These are phyloP conservation scores for Paramisgurnus dabryanus DNA, from an alignment of 2,113 vertebrate genomes.

Conservation along the genomic window DNA sequence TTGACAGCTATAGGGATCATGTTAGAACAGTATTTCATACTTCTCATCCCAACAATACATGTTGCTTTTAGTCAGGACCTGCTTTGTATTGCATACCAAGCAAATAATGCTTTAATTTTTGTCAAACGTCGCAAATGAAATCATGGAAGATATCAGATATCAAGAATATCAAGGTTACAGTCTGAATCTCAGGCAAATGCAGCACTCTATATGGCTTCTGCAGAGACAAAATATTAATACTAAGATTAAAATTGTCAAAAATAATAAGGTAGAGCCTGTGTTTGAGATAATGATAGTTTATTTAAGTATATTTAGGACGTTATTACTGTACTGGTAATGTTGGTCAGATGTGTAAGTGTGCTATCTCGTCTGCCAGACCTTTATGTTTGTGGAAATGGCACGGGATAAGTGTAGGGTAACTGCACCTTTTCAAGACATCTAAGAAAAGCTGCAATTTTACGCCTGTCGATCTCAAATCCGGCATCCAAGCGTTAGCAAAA, in stretches of 20 bases:
- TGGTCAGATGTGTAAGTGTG: slow-evolving; percentile 20
- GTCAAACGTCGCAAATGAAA: background rate
- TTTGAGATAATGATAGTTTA: slow-evolving; percentile 32
- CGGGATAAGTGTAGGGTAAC: slow-evolving; percentile 30
- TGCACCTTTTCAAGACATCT: slow-evolving; percentile 18
- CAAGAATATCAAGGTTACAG: slow-evolving; percentile 2
- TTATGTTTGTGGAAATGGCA: slow-evolving; percentile 28
- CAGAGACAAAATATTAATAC: slow-evolving; percentile 27
- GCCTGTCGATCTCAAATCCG: slow-evolving; percentile 1
- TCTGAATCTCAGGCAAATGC: slow-evolving; percentile 32
- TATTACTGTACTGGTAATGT: slow-evolving; percentile 21
- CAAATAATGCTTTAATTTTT: background rate
- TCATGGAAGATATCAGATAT: slow-evolving; percentile 19
- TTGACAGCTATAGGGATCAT: no score
- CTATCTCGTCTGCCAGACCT: slow-evolving; percentile 27
- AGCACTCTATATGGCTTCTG: background rate
- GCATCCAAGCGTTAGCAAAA: no score
- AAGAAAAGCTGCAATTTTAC: slow-evolving; percentile 11
- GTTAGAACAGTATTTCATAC: background rate
- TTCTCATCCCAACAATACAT: slow-evolving; percentile 1
- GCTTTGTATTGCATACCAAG: background rate
- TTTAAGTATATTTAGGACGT: slow-evolving; percentile 17
- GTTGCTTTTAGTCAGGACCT: background rate
- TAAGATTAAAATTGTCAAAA: slow-evolving; percentile 17
- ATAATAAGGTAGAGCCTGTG: slow-evolving; percentile 19